These are phyloP conservation scores for Glossophaga mutica DNA, from an alignment of 2,797 vertebrate genomes.

Conservation along the genomic window DNA sequence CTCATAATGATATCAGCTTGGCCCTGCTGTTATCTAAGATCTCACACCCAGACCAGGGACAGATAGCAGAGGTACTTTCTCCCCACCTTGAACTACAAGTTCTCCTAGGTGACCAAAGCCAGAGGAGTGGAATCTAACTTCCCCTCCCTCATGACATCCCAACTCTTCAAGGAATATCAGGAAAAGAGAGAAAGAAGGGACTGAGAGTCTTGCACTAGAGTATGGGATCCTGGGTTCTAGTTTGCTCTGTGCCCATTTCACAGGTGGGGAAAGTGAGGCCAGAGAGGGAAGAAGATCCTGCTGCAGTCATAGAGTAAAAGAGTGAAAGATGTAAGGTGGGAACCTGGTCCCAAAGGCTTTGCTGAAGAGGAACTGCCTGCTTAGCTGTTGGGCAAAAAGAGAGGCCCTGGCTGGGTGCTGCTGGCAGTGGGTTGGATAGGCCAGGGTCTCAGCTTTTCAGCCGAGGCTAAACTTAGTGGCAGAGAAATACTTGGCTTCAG, in stretches of 20 bases:
- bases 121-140: background rate
- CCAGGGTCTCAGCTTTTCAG: conserved; percentile 50
- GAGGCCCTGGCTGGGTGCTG: background rate
- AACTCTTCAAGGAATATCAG: background rate
- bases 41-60: background rate
- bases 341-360: background rate
- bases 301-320: background rate
- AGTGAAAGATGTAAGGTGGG: background rate
- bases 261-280: conserved; percentile 24
- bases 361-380: background rate
- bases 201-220: background rate
- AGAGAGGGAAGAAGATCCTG: background rate
- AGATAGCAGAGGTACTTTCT: background rate
- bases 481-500: conserved; percentile 39
- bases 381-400: background rate
- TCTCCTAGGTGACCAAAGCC: background rate
- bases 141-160: background rate
- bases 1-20: background rate
- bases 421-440: background rate
- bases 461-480: conserved; percentile 60
- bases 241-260: background rate
- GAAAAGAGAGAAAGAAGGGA: background rate
- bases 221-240: background rate
- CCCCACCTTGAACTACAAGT: background rate
- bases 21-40: background rate